Percentiles rank a stretch among this genome's conserved stretches.
phyloP scores from a whole-genome alignment of 2,888 invertebrate species.

The Andrena trimmerana region DNA sequence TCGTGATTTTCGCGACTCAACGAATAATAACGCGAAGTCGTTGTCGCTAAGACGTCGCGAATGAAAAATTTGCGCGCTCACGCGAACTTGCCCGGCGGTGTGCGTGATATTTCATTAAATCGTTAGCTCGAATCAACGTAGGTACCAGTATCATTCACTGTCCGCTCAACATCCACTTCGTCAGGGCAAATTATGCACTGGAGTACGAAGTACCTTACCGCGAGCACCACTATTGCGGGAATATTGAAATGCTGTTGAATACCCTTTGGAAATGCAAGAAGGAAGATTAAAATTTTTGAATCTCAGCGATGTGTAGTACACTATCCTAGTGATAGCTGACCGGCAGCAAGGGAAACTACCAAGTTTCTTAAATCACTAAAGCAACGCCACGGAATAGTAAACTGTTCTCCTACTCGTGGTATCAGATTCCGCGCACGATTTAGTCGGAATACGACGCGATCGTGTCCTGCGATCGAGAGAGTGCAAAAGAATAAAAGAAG shows the following conservation, averaged over 20 bases:
- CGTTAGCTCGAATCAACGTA: background rate
- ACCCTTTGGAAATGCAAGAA: slow-evolving; percentile 29
- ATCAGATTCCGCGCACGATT: slow-evolving; percentile 71
- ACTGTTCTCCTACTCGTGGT: slow-evolving; percentile 49
- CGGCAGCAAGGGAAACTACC: slow-evolving; percentile 70
- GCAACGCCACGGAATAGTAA: slow-evolving; percentile 64
- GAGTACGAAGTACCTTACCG: background rate
- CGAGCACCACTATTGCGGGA: background rate
- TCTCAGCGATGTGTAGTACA: slow-evolving; percentile 71
- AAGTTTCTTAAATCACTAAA: slow-evolving; percentile 78
- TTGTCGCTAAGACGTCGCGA: slow-evolving; percentile 4
- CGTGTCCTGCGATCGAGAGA: slow-evolving; percentile 57
- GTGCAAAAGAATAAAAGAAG: slow-evolving; percentile 41
- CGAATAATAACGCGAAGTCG: slow-evolving; percentile 33
- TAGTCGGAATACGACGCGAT: slow-evolving; percentile 60
- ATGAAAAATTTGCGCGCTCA: background rate
- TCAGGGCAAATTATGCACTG: too few relatives aligned
- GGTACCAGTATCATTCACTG: background rate
- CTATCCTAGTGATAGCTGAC: slow-evolving; percentile 73
- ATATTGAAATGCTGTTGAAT: slow-evolving; percentile 40
- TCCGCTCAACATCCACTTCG: too few relatives aligned
- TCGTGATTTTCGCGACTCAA: slow-evolving; percentile 31
- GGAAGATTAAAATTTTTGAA: slow-evolving; percentile 58
- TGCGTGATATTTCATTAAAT: slow-evolving; percentile 1
- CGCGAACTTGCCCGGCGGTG: background rate